phyloP scores from a whole-genome alignment of 2,797 vertebrate genomes.

The Parauchenoglanis punctatus region DNA sequence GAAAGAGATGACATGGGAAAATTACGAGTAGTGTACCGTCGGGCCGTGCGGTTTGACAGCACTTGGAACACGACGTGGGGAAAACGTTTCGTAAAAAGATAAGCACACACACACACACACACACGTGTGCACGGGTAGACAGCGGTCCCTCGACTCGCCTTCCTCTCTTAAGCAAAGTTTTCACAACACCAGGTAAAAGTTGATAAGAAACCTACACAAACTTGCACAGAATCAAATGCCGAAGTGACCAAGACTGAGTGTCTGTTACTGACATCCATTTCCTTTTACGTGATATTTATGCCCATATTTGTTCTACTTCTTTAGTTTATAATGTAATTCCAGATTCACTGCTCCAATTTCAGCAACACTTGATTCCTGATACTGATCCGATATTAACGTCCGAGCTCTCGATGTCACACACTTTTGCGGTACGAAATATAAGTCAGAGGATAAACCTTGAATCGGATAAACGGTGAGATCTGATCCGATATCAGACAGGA shows the following conservation, averaged over 20 bases:
- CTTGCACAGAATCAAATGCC: not conserved
- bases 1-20: conserved; percentile 81
- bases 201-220: not conserved
- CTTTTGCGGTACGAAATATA: too few relatives aligned
- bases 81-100: conserved; percentile 65
- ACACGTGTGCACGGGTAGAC: not conserved
- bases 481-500: not conserved
- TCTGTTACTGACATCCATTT: not conserved
- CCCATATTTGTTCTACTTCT: not conserved
- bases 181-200: conserved; percentile 36
- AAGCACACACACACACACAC: conserved; percentile 59
- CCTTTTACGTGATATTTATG: not conserved
- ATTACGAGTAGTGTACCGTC: conserved; percentile 74
- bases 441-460: not conserved
- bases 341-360: not conserved
- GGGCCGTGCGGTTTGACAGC: conserved; percentile 78
- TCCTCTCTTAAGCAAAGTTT: conserved; percentile 23
- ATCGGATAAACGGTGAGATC: not conserved
- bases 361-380: not conserved
- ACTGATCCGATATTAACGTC: too few relatives aligned
- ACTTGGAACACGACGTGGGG: conserved; percentile 77
- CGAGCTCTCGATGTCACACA: too few relatives aligned
- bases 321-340: not conserved
- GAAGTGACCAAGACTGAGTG: not conserved
- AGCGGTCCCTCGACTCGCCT: not conserved